A percentile compares a stretch with the other conserved stretches of the same genome.
Conservation (phyloP, 64 coral and sea anemone genomes). For the Stichodactyla mertensii region DNA sequence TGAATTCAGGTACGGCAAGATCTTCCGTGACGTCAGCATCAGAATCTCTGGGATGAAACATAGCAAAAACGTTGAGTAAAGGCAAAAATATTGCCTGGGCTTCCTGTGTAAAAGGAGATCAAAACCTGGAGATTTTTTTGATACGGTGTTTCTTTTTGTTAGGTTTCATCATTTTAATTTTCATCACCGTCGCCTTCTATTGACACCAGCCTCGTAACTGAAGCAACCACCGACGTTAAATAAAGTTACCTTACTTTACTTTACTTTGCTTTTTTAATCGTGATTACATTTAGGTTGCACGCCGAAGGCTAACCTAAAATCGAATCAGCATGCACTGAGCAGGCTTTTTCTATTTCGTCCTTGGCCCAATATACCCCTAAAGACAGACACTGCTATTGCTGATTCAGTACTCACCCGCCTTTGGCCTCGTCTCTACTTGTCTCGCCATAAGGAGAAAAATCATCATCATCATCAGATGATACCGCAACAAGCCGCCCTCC, state of each 20-base stretch:
- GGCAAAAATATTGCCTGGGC: not conserved
- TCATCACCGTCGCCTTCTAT: too few relatives aligned
- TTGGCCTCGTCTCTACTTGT: slow-evolving; percentile 97
- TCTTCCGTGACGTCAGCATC: slow-evolving; percentile 74
- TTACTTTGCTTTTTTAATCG: not conserved
- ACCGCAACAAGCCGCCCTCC: slow-evolving; percentile 75
- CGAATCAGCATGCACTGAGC: too few relatives aligned
- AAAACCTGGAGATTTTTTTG: not conserved
- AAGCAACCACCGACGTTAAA: too few relatives aligned
- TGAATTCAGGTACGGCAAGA: slow-evolving; percentile 87
- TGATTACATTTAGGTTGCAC: not conserved
- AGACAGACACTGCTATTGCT: not conserved
- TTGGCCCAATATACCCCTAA: not conserved
- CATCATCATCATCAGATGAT: slow-evolving; percentile 97
- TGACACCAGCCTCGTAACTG: too few relatives aligned
- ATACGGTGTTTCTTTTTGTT: not conserved
- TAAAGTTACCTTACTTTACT: too few relatives aligned
- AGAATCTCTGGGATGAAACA: slow-evolving; percentile 56
- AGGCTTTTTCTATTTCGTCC: too few relatives aligned
- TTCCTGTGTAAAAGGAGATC: not conserved
- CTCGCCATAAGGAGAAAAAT: slow-evolving; percentile 96
- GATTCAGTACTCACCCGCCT: slow-evolving; percentile 55
- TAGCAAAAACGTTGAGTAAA: not conserved
- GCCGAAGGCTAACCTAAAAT: too few relatives aligned
- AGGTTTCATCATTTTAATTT: too few relatives aligned